Conservation (phyloP, 2,113 vertebrate species). For the human region GRCh38 chr2:241478501-241479000, state of each 20-base stretch:
- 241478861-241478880: slow-evolving; percentile 98
- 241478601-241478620: slow-evolving; percentile 97
- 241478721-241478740: slow-evolving; percentile 96
- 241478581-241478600: slow-evolving; percentile 97
- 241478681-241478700: slow-evolving; percentile 97
- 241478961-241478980: slow-evolving; percentile 99
- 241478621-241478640: slow-evolving; percentile 97
- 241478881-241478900: slow-evolving; percentile 98
- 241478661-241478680: slow-evolving; percentile 99
- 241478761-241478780: slow-evolving; percentile 97
- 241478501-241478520: slow-evolving; percentile 82
- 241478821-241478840: slow-evolving; percentile 98
- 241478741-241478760: slow-evolving; percentile 97
- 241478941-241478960: slow-evolving; percentile 97
- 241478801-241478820: slow-evolving; percentile 99
- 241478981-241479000: slow-evolving; percentile 93
- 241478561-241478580: slow-evolving; percentile 97
- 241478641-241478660: slow-evolving; percentile 98
- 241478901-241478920: slow-evolving; percentile 99
- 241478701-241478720: slow-evolving; percentile 98
- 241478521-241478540: slow-evolving; percentile 76
- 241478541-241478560: slow-evolving; percentile 98
- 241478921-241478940: slow-evolving; percentile 92
- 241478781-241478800: slow-evolving; percentile 98
- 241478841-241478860: slow-evolving; percentile 99